phyloP scores from a whole-genome alignment of 2,113 vertebrate species.

The Microcebus griseorufus region DNA sequence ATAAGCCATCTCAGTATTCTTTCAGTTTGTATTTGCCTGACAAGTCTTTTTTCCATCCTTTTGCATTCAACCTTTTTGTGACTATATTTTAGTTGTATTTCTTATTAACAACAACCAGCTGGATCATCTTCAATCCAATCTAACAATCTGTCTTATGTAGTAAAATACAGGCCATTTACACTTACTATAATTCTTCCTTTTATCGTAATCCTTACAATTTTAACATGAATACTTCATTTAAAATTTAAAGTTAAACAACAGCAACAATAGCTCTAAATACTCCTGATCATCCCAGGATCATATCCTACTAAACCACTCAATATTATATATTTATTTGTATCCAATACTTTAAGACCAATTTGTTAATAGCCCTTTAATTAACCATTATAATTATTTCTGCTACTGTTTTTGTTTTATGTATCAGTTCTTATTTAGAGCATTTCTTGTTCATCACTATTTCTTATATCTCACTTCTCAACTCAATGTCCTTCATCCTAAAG shows the following conservation, averaged over 20 bases:
- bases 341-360: not conserved
- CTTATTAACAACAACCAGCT: not conserved
- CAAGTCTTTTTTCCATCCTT: not conserved
- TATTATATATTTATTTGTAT: not conserved
- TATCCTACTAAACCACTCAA: not conserved
- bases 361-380: not conserved
- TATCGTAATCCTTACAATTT: not conserved
- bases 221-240: not conserved
- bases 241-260: not conserved
- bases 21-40: not conserved
- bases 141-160: not conserved
- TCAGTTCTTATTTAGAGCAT: not conserved
- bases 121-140: not conserved
- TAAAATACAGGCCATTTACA: slow-evolving; percentile 26
- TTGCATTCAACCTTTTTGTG: not conserved
- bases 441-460: slow-evolving; percentile 11
- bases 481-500: not conserved
- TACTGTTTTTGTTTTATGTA: not conserved
- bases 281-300: not conserved
- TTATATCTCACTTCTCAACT: not conserved
- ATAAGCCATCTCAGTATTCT: slow-evolving; percentile 20
- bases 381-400: not conserved
- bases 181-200: slow-evolving; percentile 34
- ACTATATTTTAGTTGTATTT: not conserved
- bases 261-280: not conserved